Evolutionary conservation across 2,888 invertebrate species (phyloP).

Genomic region (Tetranychus truncatus): DNA sequence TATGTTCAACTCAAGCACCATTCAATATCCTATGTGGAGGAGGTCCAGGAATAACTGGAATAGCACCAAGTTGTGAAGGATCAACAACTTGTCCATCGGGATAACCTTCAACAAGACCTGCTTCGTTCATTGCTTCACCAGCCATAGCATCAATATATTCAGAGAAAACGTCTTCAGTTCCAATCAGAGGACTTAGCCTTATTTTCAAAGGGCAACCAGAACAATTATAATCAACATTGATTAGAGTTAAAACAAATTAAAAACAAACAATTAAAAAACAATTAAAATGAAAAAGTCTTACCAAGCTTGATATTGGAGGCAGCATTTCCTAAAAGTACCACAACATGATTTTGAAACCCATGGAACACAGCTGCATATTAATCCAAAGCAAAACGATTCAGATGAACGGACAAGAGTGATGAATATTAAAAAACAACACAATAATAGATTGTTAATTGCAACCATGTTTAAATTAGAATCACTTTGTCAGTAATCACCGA

Average conservation of each 20-base stretch:
- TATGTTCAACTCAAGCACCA: background rate
- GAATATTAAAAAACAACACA: background rate
- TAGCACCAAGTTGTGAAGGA: background rate
- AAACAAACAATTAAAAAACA: too few species aligned
- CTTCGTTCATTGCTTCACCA: slow-evolving; percentile 5
- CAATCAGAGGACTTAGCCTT: slow-evolving; percentile 9
- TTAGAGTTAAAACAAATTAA: background rate
- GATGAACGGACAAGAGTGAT: background rate
- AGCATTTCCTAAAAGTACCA: background rate
- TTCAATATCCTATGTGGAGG: background rate
- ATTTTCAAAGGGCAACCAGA: background rate
- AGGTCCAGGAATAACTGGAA: background rate
- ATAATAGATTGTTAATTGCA: background rate
- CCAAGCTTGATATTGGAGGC: slow-evolving; percentile 13
- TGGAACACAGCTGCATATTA: slow-evolving; percentile 9
- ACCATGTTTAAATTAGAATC: background rate
- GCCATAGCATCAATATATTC: slow-evolving; percentile 9
- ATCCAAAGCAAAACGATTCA: slow-evolving; percentile 9
- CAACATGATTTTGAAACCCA: slow-evolving; percentile 10
- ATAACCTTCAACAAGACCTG: background rate
- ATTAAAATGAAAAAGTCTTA: background rate
- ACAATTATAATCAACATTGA: background rate
- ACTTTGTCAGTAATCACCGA: background rate
- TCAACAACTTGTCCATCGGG: background rate
- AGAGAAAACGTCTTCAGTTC: slow-evolving; percentile 10